A percentile compares a stretch with the other conserved stretches of the same genome.
These are phyloP conservation scores for Patiria pectinifera DNA, from an alignment of 53 echinoderm and acorn worm species.

Conservation along the genomic window DNA sequence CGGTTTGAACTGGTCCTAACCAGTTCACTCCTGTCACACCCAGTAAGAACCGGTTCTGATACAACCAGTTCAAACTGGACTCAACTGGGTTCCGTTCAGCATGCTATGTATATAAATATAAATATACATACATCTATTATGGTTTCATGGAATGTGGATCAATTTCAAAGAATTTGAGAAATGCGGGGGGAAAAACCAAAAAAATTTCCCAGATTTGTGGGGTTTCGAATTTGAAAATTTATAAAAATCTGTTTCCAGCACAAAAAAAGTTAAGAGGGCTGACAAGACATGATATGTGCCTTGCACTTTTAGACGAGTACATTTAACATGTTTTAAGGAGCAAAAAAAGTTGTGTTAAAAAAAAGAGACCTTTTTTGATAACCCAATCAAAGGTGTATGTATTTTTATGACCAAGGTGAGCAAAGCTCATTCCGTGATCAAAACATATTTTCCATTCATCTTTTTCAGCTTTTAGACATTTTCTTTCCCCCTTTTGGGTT, in stretches of 20 bases:
- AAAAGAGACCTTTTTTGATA: constrained; percentile 32
- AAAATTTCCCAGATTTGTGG: not conserved
- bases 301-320: constrained; percentile 51
- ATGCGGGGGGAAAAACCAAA: not conserved
- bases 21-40: not conserved
- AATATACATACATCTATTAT: not conserved
- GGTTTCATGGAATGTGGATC: not conserved
- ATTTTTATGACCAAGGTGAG: not conserved
- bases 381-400: not conserved
- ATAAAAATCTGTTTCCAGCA: not conserved
- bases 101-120: not conserved
- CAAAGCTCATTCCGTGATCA: not conserved
- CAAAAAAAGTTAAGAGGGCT: constrained; percentile 46
- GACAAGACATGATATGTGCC: constrained; percentile 37
- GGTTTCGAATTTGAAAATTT: not conserved
- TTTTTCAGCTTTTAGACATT: not conserved
- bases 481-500: not conserved
- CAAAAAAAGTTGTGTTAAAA: not conserved
- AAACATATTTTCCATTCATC: not conserved
- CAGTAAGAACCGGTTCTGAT: not conserved
- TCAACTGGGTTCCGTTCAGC: not conserved
- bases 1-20: not conserved
- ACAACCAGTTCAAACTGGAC: not conserved
- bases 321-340: not conserved
- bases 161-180: not conserved